These are phyloP conservation scores for Tauraco hartlaubi DNA, from an alignment of 2,797 vertebrate genomes.

Conservation along the genomic window DNA sequence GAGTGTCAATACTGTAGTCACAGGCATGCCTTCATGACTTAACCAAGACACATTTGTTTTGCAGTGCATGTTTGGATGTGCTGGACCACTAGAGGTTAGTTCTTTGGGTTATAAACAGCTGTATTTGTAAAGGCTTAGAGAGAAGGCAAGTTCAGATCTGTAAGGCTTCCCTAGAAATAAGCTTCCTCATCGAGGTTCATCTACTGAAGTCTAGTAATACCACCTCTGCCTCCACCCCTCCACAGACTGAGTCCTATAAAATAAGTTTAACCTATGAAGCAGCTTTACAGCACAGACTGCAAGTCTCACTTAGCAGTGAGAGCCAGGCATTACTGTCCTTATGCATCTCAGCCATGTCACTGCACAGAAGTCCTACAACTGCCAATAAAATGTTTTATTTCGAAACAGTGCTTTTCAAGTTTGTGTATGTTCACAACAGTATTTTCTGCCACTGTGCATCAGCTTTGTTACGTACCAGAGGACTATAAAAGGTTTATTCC, in stretches of 20 bases:
- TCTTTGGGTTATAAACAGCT: neutral
- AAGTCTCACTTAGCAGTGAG: neutral
- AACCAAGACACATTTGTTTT: neutral
- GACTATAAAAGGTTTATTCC: neutral
- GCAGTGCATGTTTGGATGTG: neutral
- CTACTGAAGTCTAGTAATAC: neutral
- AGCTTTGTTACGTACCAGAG: neutral
- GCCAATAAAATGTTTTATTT: neutral
- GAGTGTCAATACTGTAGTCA: neutral
- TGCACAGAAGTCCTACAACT: neutral
- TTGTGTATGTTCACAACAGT: neutral
- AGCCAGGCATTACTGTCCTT: neutral
- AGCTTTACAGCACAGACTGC: neutral
- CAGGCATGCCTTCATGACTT: neutral
- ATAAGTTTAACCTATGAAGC: neutral
- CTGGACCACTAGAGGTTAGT: neutral
- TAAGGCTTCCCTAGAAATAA: neutral
- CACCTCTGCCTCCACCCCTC: neutral
- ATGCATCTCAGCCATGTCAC: neutral
- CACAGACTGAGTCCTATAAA: neutral
- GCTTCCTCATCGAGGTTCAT: neutral
- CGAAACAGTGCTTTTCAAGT: neutral
- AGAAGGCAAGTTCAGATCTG: neutral
- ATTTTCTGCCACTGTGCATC: neutral
- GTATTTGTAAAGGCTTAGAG: neutral